Evolutionary conservation across 2,888 invertebrate genomes (phyloP).

Genomic region (Empis stercorea): DNA sequence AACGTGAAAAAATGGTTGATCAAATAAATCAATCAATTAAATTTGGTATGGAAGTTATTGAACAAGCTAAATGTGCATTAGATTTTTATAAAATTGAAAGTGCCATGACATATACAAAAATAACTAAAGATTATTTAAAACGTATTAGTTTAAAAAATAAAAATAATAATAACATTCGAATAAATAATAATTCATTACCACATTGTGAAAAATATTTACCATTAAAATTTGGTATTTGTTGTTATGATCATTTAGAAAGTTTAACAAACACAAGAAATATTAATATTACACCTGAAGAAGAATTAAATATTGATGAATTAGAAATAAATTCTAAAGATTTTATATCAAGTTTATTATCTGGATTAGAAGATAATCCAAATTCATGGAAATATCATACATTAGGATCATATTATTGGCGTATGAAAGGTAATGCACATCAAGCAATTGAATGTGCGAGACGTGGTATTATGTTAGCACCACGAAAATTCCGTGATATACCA

Average conservation of each 20-base stretch:
- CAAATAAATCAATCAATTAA: constrained; percentile 29
- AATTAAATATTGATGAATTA: constrained; percentile 19
- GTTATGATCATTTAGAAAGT: constrained; percentile 27
- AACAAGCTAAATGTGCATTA: constrained; percentile 30
- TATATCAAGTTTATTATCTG: constrained; percentile 16
- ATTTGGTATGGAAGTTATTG: constrained; percentile 29
- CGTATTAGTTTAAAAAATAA: constrained; percentile 25
- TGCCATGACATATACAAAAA: constrained; percentile 23
- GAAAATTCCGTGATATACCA: constrained; percentile 25
- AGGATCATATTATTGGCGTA: constrained; percentile 33
- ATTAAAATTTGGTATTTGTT: constrained; percentile 20
- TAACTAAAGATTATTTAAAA: constrained; percentile 26
- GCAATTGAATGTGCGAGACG: constrained; percentile 31
- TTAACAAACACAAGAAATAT: constrained; percentile 19
- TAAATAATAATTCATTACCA: constrained; percentile 15
- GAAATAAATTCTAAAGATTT: constrained; percentile 13
- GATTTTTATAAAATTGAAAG: constrained; percentile 27
- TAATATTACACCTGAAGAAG: constrained; percentile 25
- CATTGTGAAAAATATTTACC: constrained; percentile 20
- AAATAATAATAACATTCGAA: constrained; percentile 15
- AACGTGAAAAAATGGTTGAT: constrained; percentile 29
- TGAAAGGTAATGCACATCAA: constrained; percentile 28
- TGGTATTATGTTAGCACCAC: constrained; percentile 27
- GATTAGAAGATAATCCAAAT: constrained; percentile 21
- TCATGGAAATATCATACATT: constrained; percentile 33